Evolutionary conservation across 2,888 invertebrate genomes (phyloP).

Genomic region (Athripsodes cinereus): DNA sequence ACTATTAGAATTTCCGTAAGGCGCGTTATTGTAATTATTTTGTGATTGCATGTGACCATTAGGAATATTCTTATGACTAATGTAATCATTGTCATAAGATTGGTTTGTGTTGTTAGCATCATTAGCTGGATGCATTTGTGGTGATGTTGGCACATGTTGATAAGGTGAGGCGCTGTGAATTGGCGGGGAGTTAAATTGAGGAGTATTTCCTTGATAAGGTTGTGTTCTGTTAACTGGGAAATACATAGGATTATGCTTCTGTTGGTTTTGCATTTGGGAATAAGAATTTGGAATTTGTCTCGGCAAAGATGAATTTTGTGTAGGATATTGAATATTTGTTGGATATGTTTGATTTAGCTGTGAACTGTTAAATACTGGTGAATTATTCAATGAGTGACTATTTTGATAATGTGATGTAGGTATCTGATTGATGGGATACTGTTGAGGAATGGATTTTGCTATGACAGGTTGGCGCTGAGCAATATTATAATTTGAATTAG

Average conservation of each 20-base stretch:
- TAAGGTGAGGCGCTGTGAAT: conserved; percentile 39
- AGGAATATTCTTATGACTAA: conserved; percentile 16
- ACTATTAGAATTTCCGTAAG: conserved; percentile 14
- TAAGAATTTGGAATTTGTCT: conserved; percentile 41
- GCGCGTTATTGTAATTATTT: conserved; percentile 12
- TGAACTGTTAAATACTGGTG: conserved; percentile 1
- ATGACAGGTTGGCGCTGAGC: conserved; percentile 9
- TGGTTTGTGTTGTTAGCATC: conserved; percentile 10
- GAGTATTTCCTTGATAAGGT: conserved; percentile 32
- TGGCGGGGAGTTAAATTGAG: conserved; percentile 35
- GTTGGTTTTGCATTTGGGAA: conserved; percentile 37
- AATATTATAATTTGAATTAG: conserved; percentile 9
- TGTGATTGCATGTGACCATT: conserved; percentile 16
- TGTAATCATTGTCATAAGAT: conserved; percentile 16
- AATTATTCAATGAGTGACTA: conserved; percentile 4
- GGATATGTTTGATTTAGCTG: conserved; percentile 13
- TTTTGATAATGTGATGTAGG: conserved; percentile 6
- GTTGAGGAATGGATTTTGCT: conserved; percentile 6
- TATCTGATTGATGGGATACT: conserved; percentile 5
- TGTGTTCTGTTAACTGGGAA: conserved; percentile 42
- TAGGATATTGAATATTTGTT: conserved; percentile 11
- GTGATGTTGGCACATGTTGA: conserved; percentile 42
- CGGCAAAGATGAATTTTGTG: conserved; percentile 32
- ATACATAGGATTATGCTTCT: conserved; percentile 38
- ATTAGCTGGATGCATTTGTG: conserved; percentile 18